Percentiles rank a stretch among this genome's conserved stretches.
Conservation (phyloP, 30 jellyfish, hydroid and myxozoan genomes). For the Nemopilema nomurai region DNA sequence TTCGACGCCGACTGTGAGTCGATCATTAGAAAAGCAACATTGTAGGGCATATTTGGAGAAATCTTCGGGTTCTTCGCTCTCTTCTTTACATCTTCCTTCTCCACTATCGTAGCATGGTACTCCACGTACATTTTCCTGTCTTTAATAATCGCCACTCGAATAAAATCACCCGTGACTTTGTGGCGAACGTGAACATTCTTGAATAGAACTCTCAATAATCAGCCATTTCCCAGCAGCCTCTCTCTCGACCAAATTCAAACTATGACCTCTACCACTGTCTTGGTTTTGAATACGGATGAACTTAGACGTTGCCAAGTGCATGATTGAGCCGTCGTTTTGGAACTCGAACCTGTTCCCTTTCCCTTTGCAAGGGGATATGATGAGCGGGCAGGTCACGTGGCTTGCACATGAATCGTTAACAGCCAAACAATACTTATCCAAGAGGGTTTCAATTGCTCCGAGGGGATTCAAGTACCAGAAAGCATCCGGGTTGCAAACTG, state of each 20-base stretch:
- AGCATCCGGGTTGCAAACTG: not conserved
- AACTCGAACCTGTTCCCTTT: not conserved
- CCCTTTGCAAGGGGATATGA: not conserved
- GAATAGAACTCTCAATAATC: not conserved
- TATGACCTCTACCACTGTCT: not conserved
- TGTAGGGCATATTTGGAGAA: not conserved
- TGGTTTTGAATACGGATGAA: not conserved
- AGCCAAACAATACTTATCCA: not conserved
- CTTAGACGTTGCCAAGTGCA: not conserved
- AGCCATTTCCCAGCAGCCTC: not conserved
- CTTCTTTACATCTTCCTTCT: not conserved
- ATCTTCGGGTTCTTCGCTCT: not conserved
- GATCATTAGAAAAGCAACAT: constrained; percentile 16
- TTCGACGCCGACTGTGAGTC: constrained; percentile 22
- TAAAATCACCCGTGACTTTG: not conserved
- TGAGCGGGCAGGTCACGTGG: not conserved
- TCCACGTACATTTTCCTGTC: constrained; percentile 1
- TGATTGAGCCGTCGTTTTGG: not conserved
- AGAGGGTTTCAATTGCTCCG: constrained; percentile 8
- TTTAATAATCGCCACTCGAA: constrained; percentile 2
- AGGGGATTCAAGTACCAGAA: constrained; percentile 12
- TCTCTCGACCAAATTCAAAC: constrained; percentile 1
- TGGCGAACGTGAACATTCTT: not conserved
- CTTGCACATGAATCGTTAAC: not conserved
- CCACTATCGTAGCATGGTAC: not conserved